Evolutionary conservation across 2,888 invertebrate genomes (phyloP), one percentile per base, ranked within the genome.

Genomic region (Diaprepes abbreviatus): DNA sequence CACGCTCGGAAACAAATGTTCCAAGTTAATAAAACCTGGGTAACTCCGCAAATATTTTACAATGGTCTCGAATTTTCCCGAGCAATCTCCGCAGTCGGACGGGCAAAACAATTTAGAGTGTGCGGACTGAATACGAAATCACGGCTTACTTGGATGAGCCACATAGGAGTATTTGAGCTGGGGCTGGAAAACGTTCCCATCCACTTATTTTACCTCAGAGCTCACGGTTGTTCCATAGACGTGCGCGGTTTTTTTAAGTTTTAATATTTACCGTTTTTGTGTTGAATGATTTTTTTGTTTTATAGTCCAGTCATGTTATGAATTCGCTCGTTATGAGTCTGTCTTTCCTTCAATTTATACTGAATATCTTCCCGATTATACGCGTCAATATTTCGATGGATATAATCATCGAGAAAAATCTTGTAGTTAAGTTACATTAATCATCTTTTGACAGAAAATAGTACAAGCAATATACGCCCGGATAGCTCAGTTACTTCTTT

Each of bases 31-130:
- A 77, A 79, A 78, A 79, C 74, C 75, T 74, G 73, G 78, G 77
- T 75, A 76, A 74, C 77, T 79, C 77, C 76, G 75, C 79, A 81
- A 81, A 80, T 80, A 81, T 81, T 81, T 80, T 79, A 79, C 79
- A 80, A 79, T 77, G 76, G 77, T 77, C 78, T 79, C 79, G 79
- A 79, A 80, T 81, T 81, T 82, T 80, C 79, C 77, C 79, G 79
- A 79, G 76, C 79, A 79, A 79, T 81, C 79, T 79, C 79, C 77
- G 76, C 74, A 75, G 75, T 74, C 75, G 77, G 77, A 76, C 79
- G 77, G 79, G 77, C 78, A 80, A 80, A 82, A 81, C 81, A 81
- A 80, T 82, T 81, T 80, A 77, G 76, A 76, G 73, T 73, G 69
- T 72, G 78, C 77, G 74, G 74, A 71, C 75, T 76, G 79, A 80